Evolutionary conservation across 2,888 invertebrate genomes (phyloP).

Genomic region (Ophonus ardosiacus): DNA sequence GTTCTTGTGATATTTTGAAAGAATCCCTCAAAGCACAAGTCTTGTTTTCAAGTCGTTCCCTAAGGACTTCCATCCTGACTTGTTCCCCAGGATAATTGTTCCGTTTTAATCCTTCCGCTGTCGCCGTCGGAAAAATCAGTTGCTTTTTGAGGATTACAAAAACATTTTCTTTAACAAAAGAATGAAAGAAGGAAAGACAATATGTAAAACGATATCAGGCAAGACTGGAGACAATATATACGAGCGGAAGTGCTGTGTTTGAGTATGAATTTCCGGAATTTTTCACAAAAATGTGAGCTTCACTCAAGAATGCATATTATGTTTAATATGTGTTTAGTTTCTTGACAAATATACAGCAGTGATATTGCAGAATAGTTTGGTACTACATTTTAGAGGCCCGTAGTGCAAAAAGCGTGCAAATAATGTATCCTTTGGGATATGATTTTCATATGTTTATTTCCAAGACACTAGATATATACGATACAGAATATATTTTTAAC

Average conservation of each 20-base stretch:
- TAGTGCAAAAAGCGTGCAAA: background rate
- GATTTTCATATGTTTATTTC: background rate
- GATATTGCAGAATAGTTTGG: too few species aligned
- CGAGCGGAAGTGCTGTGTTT: background rate
- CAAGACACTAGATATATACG: background rate
- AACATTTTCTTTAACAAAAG: background rate
- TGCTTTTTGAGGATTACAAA: background rate
- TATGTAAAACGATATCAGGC: background rate
- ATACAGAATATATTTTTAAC: background rate
- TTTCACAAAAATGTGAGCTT: background rate
- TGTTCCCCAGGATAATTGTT: background rate
- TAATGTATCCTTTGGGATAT: background rate
- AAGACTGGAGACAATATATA: background rate
- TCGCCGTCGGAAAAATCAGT: background rate
- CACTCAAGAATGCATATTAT: background rate
- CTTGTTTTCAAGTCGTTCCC: background rate
- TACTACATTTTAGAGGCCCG: too few species aligned
- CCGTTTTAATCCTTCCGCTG: background rate
- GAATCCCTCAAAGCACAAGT: background rate
- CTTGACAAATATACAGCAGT: background rate
- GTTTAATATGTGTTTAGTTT: background rate
- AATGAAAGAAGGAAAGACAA: background rate
- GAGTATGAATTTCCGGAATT: background rate
- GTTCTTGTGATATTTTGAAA: background rate
- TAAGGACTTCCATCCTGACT: background rate